Evolutionary conservation across 2,797 vertebrate species (phyloP), one percentile per base, ranked within the genome.

Genomic region (Pantherophis alleghaniensis): DNA sequence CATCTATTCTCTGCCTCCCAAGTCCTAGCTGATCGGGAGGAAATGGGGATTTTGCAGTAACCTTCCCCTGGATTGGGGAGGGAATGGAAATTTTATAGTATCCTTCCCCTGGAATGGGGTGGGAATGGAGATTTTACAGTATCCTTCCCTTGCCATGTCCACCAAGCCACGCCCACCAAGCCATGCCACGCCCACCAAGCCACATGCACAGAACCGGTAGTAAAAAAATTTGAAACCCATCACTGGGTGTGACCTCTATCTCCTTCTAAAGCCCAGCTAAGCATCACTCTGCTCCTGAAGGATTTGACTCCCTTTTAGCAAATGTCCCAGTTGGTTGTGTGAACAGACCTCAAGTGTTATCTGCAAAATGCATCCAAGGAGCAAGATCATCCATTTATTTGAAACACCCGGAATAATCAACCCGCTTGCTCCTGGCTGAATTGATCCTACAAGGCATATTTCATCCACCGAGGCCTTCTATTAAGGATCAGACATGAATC

Each of bases 341-440:
- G 91, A 93, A 95, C 60, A 93, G 95, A 96, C 55, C 61, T 74
- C 61, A 26, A 18, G 12, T 32, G 22, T 61, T 83, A 22, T 61
- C 28, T 22, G 57, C 13, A 57, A 51, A 57, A 47, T n/a, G 7
- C 24, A 60, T 60, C 2, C 6, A 24, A 79, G 37, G 16, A 74
- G 10, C 3, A 16, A 2, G n/a, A 10, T 86, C 89, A 90, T 93
- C 92, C 91, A 24, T 28, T 74, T 79, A 79, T 63, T 56, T 56
- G 86, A 24, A 63, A 90, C 89, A 90, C 90, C 91, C 66, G 53
- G n/a, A 69, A 93, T 89, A 13, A 57, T 61, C 95, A 69, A 24
- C 93, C 90, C 14, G 42, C 11, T 22, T 57, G 28, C 37, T 69
- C 79, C 57, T n/a, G 3, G 20, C 24, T 12, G 88, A 91, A 89